Conservation (phyloP, 2,797 vertebrate species). For the Phataginus tetradactyla region DNA sequence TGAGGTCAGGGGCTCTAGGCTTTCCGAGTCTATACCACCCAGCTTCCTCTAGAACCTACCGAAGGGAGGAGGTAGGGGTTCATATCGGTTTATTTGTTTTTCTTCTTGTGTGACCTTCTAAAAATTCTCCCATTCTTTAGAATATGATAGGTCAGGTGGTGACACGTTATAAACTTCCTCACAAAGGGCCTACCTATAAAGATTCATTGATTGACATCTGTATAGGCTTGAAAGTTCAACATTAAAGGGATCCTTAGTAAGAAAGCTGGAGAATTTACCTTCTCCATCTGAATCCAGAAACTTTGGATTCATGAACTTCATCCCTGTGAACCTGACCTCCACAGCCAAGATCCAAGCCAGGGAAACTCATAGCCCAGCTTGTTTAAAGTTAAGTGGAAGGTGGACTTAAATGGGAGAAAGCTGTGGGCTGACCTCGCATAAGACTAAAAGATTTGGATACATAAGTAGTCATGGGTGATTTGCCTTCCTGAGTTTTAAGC, state of each 20-base stretch:
- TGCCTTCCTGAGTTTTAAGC: not conserved
- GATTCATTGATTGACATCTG: not conserved
- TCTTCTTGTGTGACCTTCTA: not conserved
- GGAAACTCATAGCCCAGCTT: not conserved
- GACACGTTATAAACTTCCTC: not conserved
- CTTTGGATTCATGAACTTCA: not conserved
- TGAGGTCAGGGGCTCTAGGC: not conserved
- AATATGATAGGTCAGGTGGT: not conserved
- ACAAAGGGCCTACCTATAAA: not conserved
- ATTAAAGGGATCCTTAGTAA: not conserved
- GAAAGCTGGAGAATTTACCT: not conserved
- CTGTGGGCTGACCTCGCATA: not conserved
- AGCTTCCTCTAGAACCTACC: not conserved
- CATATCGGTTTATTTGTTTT: not conserved
- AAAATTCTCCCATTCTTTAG: not conserved
- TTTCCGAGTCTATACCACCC: not conserved
- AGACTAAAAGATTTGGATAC: not conserved
- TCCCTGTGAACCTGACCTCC: not conserved
- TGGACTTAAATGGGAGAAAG: not conserved
- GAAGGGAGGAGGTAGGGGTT: not conserved
- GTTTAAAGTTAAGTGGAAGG: not conserved
- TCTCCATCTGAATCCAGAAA: conserved; percentile 15
- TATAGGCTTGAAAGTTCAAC: not conserved
- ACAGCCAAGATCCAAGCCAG: not conserved
- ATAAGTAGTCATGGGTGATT: not conserved